Evolutionary conservation across 2,797 vertebrate species (phyloP).

Genomic region (Chaenodraco wilsoni): DNA sequence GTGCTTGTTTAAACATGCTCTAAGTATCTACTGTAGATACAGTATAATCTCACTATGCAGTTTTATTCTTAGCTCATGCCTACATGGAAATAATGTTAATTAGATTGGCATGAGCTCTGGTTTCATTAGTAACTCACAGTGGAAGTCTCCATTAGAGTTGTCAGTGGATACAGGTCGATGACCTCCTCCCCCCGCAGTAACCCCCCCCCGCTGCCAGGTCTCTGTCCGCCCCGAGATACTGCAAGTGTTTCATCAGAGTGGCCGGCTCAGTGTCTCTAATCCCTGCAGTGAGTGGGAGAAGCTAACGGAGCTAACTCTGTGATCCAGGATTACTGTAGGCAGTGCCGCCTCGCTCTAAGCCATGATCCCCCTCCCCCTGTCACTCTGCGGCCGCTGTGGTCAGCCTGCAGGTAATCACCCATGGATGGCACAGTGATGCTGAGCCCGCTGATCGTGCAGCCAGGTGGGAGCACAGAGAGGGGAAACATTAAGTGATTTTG

Average conservation of each 20-base stretch:
- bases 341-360: conserved; percentile 59
- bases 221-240: conserved; percentile 55
- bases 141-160: conserved; percentile 24
- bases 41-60: conserved; percentile 3
- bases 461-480: conserved; percentile 23
- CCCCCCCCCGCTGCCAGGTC: conserved; percentile 51
- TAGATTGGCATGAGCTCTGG: not conserved
- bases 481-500: not conserved
- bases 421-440: conserved; percentile 39
- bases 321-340: conserved; percentile 77
- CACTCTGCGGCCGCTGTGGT: conserved; percentile 46
- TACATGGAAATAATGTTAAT: conserved; percentile 13
- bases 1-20: not conserved
- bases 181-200: conserved; percentile 12
- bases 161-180: conserved; percentile 6
- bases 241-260: conserved; percentile 72
- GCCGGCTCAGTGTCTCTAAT: conserved; percentile 75
- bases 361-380: conserved; percentile 57
- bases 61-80: not conserved
- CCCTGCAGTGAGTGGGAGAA: conserved; percentile 70
- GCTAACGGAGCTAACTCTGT: conserved; percentile 73
- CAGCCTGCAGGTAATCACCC: conserved; percentile 58
- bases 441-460: conserved; percentile 41
- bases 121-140: conserved; percentile 8
- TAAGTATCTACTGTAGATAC: not conserved